These are phyloP conservation scores for Hecatera dysodea DNA, from an alignment of 2,888 invertebrate species.

Conservation along the genomic window DNA sequence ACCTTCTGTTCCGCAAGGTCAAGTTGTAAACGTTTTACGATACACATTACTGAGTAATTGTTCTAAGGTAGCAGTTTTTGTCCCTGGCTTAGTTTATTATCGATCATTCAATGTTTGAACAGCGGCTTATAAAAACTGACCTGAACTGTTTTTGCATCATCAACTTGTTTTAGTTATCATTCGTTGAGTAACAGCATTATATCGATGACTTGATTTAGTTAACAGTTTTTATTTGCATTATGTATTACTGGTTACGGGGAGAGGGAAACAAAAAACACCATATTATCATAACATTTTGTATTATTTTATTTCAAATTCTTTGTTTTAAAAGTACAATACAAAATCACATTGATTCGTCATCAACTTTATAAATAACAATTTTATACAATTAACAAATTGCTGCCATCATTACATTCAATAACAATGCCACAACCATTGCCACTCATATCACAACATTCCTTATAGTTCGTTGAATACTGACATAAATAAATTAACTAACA, in stretches of 20 bases:
- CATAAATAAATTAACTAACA: conserved; percentile 89
- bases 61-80: conserved; percentile 49
- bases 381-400: conserved; percentile 78
- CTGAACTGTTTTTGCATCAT: conserved; percentile 41
- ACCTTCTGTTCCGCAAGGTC: conserved; percentile 60
- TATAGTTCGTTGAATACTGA: conserved; percentile 87
- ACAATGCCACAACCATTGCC: conserved; percentile 78
- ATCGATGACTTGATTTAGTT: conserved; percentile 16
- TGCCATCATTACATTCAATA: conserved; percentile 73
- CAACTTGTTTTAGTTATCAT: conserved; percentile 30
- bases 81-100: conserved; percentile 60
- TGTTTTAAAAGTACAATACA: conserved; percentile 83
- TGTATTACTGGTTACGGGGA: background rate
- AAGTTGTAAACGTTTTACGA: conserved; percentile 55
- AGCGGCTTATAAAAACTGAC: conserved; percentile 32
- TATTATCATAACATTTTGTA: conserved; percentile 75
- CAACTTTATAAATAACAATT: conserved; percentile 78
- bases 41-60: conserved; percentile 51
- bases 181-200: conserved; percentile 42
- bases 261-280: conserved; percentile 62
- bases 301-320: conserved; percentile 81
- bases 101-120: conserved; percentile 53
- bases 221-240: background rate
- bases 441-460: conserved; percentile 83
- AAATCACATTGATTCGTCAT: conserved; percentile 82